Evolutionary conservation across 1,140 invertebrate genomes (phyloP).

Genomic region (Polypedilum vanderplanki): DNA sequence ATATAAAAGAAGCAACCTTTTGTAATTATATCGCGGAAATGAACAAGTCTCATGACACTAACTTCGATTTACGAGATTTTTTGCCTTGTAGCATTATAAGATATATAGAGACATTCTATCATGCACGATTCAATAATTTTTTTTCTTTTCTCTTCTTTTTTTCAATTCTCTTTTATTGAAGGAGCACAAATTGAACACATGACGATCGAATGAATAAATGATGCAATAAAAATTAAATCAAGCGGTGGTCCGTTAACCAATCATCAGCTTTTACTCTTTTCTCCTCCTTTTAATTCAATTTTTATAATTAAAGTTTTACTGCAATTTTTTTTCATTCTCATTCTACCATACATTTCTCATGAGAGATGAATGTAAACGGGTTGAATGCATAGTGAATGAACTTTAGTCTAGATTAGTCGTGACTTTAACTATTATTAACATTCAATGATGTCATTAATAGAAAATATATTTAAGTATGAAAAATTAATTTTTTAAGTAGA

Average conservation of each 20-base stretch:
- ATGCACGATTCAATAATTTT: constrained; percentile 8
- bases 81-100: no score
- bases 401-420: no score
- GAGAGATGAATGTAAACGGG: no score
- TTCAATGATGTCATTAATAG: no score
- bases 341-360: no score
- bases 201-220: neutral
- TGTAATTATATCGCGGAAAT: neutral
- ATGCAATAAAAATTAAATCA: neutral
- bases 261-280: neutral
- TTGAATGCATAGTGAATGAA: no score
- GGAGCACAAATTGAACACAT: neutral
- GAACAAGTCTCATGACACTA: neutral
- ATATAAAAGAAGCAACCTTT: neutral
- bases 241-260: neutral
- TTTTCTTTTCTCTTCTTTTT: neutral
- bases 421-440: no score
- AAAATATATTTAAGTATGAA: no score
- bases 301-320: neutral
- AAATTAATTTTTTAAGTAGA: no score
- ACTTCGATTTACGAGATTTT: no score
- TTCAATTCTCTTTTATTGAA: neutral
- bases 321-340: neutral
- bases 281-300: neutral
- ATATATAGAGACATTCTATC: no score